Evolutionary conservation across 2,888 invertebrate species (phyloP), one percentile per base, ranked within the genome.

Genomic region (Phengaris arion): DNA sequence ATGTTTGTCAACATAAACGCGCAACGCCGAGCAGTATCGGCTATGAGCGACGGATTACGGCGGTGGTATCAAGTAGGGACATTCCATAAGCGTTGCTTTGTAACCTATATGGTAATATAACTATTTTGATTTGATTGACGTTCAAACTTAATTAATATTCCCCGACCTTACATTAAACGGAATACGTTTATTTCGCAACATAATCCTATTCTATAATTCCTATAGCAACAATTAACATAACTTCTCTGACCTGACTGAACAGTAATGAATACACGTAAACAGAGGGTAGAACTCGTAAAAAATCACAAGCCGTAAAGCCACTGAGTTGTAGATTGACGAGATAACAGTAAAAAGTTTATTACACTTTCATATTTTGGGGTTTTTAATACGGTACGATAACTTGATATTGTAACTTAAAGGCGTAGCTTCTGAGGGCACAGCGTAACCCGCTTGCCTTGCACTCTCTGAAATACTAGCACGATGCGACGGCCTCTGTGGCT

Each of bases 321-420:
- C 22, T 22, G 68, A 68, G 68, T 68, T 68, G 68, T 13, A 68
- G 68, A 68, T 45, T 68, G 46, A 68, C 35, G 68, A 68, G 68
- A 68, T 68, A 68, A 45, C 68, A 68, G 46, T 68, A 68, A 68
- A 68, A 68, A 68, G 68, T 68, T 68, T 68, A 68, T 68, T 45
- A 46, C 68, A 68, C 45, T 68, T 68, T 68, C 15, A 59, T 59
- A 59, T 59, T 59, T 59, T 59, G 59, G 15, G 15, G 59, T 6
- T 15, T 59, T 59, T 59, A 9, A 59, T 59, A 59, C 15, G 59
- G 7, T 22, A 22, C 15, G 59, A 59, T 22, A 22, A 22, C 22
- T 22, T 22, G 22, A 22, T 22, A 22, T 22, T 22, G 22, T 22
- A 22, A 22, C 22, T 22, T 22, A 22, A 22, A 1, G 22, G 22